These are phyloP conservation scores for Fringilla coelebs DNA, from an alignment of 2,797 vertebrate genomes.

Conservation along the genomic window DNA sequence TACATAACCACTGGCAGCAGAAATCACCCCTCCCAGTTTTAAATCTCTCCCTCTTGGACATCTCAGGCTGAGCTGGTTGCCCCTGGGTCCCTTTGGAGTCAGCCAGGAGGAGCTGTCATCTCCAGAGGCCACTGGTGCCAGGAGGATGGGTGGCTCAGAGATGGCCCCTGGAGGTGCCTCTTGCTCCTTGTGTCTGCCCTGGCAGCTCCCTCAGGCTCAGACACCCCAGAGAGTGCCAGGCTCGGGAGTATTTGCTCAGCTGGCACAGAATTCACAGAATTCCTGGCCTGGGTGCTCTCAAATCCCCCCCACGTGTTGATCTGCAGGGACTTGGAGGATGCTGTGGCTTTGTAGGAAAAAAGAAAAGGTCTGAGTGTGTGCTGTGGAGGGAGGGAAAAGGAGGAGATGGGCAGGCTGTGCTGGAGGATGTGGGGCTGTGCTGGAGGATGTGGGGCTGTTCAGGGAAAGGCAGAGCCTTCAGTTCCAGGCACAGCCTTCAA, in stretches of 20 bases:
- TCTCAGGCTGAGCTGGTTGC: slow-evolving; percentile 25
- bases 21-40: slow-evolving; percentile 19
- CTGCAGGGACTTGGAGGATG: neutral
- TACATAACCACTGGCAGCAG: slow-evolving; percentile 58
- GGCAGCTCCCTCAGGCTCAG: neutral
- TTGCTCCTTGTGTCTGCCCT: slow-evolving; percentile 9
- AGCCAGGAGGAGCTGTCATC: slow-evolving; percentile 2
- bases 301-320: rapidly evolving
- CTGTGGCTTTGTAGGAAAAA: neutral
- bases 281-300: neutral
- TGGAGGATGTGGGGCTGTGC: too few relatives aligned
- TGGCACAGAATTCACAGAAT: neutral
- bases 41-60: slow-evolving; percentile 41
- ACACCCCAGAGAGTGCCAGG: neutral
- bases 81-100: slow-evolving; percentile 27
- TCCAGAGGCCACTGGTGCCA: slow-evolving; percentile 30
- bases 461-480: neutral
- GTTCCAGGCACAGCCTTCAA: neutral
- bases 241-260: neutral
- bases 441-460: too few relatives aligned
- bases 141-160: slow-evolving; percentile 31
- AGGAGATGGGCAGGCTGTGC: neutral
- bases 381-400: neutral
- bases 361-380: rapidly evolving
- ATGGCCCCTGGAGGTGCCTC: slow-evolving; percentile 54